These are phyloP conservation scores for Paracentrotus lividus DNA, from an alignment of 53 echinoderm and acorn worm species.

Conservation along the genomic window DNA sequence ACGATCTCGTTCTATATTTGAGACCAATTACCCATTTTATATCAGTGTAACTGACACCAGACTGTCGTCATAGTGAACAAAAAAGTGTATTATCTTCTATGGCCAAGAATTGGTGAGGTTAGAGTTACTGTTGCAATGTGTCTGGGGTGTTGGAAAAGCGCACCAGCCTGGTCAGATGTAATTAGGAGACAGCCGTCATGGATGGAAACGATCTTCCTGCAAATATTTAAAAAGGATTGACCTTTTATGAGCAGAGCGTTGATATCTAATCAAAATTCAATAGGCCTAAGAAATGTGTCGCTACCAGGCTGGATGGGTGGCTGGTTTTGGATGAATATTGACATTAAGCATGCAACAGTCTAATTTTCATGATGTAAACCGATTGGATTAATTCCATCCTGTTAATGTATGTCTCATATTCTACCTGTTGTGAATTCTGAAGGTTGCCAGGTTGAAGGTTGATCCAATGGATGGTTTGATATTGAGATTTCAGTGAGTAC, in stretches of 20 bases:
- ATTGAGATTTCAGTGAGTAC: too few species aligned
- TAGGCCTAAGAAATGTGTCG: constrained; percentile 39
- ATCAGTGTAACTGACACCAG: too few species aligned
- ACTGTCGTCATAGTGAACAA: too few species aligned
- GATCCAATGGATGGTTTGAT: neutral
- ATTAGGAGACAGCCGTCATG: neutral
- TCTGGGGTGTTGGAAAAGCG: too few species aligned
- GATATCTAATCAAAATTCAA: constrained; percentile 51
- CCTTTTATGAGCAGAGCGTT: constrained; percentile 8
- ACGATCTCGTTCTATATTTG: neutral
- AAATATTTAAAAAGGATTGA: constrained; percentile 55
- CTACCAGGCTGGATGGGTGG: neutral
- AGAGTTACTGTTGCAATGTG: too few species aligned
- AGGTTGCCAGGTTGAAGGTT: neutral
- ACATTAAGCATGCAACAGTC: neutral
- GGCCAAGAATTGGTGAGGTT: too few species aligned
- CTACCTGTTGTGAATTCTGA: neutral
- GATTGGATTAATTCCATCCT: neutral
- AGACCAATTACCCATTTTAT: neutral
- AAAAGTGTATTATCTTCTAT: too few species aligned
- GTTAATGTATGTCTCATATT: neutral
- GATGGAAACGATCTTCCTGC: constrained; percentile 24
- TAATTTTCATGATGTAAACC: neutral
- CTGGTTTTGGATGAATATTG: neutral
- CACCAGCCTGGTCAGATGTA: neutral